These are phyloP conservation scores for Myotis daubentonii DNA, from an alignment of 2,797 vertebrate species.

Conservation along the genomic window DNA sequence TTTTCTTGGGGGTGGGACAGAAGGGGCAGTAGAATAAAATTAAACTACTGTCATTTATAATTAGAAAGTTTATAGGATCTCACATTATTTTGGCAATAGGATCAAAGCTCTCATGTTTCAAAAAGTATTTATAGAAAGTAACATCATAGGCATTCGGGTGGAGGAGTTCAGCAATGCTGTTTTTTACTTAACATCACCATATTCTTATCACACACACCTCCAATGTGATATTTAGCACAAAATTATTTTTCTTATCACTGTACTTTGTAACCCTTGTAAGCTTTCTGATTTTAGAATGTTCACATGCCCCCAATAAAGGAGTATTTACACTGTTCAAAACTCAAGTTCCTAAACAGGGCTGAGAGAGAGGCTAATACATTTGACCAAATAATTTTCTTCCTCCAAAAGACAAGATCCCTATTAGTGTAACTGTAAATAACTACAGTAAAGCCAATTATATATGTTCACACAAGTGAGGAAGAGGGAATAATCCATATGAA, in stretches of 20 bases:
- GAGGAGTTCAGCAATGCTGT: slow-evolving; percentile 53
- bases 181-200: slow-evolving; percentile 59
- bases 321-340: slow-evolving; percentile 38
- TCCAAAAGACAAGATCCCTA: slow-evolving; percentile 49
- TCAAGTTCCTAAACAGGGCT: not conserved
- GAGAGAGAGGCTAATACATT: not conserved
- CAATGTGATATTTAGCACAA: slow-evolving; percentile 26
- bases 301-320: not conserved
- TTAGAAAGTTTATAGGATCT: slow-evolving; percentile 73
- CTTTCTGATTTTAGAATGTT: slow-evolving; percentile 28
- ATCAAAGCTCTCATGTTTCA: slow-evolving; percentile 75
- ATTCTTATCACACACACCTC: slow-evolving; percentile 34
- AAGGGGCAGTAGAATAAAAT: slow-evolving; percentile 65
- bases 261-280: slow-evolving; percentile 36
- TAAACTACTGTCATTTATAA: slow-evolving; percentile 74
- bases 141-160: slow-evolving; percentile 51
- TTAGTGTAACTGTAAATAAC: slow-evolving; percentile 51
- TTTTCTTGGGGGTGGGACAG: not conserved
- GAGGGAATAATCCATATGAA: slow-evolving; percentile 20
- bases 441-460: not conserved
- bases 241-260: slow-evolving; percentile 44
- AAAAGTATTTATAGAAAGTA: slow-evolving; percentile 76
- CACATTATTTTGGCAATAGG: slow-evolving; percentile 73
- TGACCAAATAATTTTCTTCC: slow-evolving; percentile 47
- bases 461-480: slow-evolving; percentile 17